phyloP scores from a whole-genome alignment of 2,888 invertebrate genomes.

The Catocala sponsa region DNA sequence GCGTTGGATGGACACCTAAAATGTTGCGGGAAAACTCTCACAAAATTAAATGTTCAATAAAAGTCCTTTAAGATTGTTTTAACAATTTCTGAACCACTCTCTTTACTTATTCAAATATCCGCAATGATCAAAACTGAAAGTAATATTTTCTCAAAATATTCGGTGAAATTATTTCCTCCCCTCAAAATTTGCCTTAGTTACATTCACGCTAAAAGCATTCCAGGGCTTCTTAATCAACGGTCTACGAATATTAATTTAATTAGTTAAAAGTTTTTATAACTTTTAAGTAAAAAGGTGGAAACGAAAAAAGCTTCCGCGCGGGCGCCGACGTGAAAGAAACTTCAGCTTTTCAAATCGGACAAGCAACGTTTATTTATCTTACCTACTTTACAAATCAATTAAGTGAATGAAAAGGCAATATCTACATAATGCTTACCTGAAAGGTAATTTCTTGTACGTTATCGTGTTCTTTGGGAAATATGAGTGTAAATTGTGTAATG shows the following conservation, averaged over 20 bases:
- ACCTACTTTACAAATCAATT: conserved; percentile 65
- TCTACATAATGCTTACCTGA: conserved; percentile 17
- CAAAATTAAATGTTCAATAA: conserved; percentile 59
- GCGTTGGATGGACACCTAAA: conserved; percentile 16
- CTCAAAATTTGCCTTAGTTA: conserved; percentile 63
- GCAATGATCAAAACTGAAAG: conserved; percentile 67
- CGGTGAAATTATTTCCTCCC: conserved; percentile 66
- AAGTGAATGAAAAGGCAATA: conserved; percentile 44
- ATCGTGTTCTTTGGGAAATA: conserved; percentile 54
- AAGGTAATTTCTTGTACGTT: conserved; percentile 46
- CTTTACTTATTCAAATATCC: conserved; percentile 72
- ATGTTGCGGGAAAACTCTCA: conserved; percentile 31
- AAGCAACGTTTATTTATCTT: conserved; percentile 51
- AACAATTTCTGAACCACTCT: conserved; percentile 64
- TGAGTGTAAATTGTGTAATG: conserved; percentile 60
- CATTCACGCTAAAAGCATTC: conserved; percentile 82
- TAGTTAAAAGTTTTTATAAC: conserved; percentile 80
- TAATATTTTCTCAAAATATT: conserved; percentile 72
- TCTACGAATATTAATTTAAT: conserved; percentile 82
- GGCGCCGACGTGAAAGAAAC: conserved; percentile 57
- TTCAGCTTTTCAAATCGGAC: conserved; percentile 62
- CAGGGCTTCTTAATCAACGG: conserved; percentile 80
- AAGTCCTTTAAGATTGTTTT: conserved; percentile 62
- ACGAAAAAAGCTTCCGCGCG: conserved; percentile 61
- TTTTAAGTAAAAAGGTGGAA: conserved; percentile 74